Evolutionary conservation across 2,113 vertebrate genomes (phyloP), one percentile per base, ranked within the genome.

Genomic region (Ceyx cyanopectus): DNA sequence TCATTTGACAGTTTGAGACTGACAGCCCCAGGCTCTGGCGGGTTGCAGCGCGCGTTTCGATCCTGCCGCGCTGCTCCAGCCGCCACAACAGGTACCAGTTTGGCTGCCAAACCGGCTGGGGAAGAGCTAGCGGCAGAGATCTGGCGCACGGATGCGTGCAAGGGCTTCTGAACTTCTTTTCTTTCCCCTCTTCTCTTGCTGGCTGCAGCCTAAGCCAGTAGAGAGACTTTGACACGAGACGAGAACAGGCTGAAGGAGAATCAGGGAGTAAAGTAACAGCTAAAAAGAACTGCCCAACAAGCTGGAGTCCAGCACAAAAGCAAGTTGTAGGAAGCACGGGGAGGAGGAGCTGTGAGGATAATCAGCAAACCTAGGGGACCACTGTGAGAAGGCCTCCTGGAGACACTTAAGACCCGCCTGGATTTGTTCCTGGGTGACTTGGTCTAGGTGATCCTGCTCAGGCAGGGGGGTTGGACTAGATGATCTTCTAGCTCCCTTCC

Each of bases 121-220:
- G 48, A 90, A 95, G 66, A 92, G n/a, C 41, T 21, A 75, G 4
- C 84, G 93, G 90, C 84, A 94, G 91, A 94, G 78, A 45, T 37
- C 40, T 78, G 90, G 56, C 8, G 1, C 23, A 79, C 0, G 10
- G 89, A 92, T 74, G 34, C 24, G 10, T 50, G 51, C 24, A 74
- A 89, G 20, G 21, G 61, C 74, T 91, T 87, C 16, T 65, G 54
- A 78, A 78, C 73, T 26, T 22, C 41, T 40, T 20, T 12, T 14
- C 9, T 16, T 4, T 7, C 8, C 18, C 14, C 4, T 12, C 6
- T 50, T 7, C 6, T 5, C 67, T 91, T 76, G 57, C 14, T 93
- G 66, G 73, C 66, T 90, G 85, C 32, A 45, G 77, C 45, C 53
- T 60, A 21, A 69, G 50, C 77, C 86, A 90, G 84, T 26, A 54